Conservation (phyloP, 1,140 invertebrate genomes). For the Gonatopus flavifemur region DNA sequence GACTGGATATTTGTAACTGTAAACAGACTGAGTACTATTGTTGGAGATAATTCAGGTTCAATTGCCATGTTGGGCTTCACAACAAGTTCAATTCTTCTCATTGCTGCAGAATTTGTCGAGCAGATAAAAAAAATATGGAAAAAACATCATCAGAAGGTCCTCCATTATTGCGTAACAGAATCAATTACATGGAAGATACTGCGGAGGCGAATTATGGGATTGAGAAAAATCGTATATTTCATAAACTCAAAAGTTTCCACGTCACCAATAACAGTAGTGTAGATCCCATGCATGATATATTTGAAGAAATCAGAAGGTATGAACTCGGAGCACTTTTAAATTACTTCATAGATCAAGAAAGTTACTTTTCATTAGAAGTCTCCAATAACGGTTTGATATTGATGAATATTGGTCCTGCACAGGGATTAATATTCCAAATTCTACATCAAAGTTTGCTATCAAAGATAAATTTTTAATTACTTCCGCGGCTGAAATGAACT, state of each 20-base stretch:
- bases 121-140: background rate
- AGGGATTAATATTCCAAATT: background rate
- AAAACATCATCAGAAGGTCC: too few relatives aligned
- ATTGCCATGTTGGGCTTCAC: background rate
- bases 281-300: slow-evolving; percentile 10
- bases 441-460: background rate
- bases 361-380: slow-evolving; percentile 8
- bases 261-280: slow-evolving; percentile 11
- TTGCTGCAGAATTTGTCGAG: background rate
- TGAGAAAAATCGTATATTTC: background rate
- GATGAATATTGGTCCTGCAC: background rate
- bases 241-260: slow-evolving; percentile 3
- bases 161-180: background rate
- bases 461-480: background rate
- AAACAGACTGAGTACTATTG: too few relatives aligned
- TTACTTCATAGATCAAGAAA: slow-evolving; percentile 8
- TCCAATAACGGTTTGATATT: slow-evolving; percentile 7
- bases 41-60: background rate
- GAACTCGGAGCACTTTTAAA: slow-evolving; percentile 11
- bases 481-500: background rate
- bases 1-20: slow-evolving; percentile 3
- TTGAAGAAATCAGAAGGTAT: slow-evolving; percentile 14
- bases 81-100: background rate
- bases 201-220: background rate
- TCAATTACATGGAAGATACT: too few relatives aligned